A percentile compares a stretch with the other conserved stretches of the same genome.
These are phyloP conservation scores for Lanius ludovicianus DNA, from an alignment of 2,113 vertebrate genomes.

Conservation along the genomic window DNA sequence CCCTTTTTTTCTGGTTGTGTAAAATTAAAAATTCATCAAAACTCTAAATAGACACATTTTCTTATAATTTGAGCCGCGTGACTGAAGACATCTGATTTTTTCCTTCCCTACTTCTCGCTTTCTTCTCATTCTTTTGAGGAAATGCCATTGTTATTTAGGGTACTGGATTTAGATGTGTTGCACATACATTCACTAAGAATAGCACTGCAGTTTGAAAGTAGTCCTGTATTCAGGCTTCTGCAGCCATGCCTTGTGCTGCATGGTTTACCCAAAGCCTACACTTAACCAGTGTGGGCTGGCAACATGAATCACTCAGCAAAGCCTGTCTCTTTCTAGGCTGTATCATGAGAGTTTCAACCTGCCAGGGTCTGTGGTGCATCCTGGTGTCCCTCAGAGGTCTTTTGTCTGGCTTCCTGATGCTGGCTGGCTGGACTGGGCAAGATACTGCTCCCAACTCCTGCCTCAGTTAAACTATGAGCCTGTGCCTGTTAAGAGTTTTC, in stretches of 20 bases:
- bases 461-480: neutral
- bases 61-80: neutral
- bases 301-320: neutral
- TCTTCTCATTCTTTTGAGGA: slow-evolving; percentile 29
- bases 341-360: neutral
- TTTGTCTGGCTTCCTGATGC: slow-evolving; percentile 5
- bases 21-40: neutral
- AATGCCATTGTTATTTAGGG: neutral
- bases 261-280: slow-evolving; percentile 23
- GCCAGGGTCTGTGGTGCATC: neutral
- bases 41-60: neutral
- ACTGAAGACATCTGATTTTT: neutral
- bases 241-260: neutral
- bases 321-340: neutral
- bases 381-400: neutral
- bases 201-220: neutral
- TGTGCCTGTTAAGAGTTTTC: neutral
- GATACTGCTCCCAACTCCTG: neutral
- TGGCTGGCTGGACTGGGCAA: neutral
- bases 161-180: neutral
- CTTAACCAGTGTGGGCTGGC: slow-evolving; percentile 40
- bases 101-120: neutral
- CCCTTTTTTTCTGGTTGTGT: neutral
- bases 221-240: neutral
- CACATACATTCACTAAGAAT: neutral